Conservation (phyloP, 2,797 vertebrate genomes). For the Mastacembelus armatus region DNA sequence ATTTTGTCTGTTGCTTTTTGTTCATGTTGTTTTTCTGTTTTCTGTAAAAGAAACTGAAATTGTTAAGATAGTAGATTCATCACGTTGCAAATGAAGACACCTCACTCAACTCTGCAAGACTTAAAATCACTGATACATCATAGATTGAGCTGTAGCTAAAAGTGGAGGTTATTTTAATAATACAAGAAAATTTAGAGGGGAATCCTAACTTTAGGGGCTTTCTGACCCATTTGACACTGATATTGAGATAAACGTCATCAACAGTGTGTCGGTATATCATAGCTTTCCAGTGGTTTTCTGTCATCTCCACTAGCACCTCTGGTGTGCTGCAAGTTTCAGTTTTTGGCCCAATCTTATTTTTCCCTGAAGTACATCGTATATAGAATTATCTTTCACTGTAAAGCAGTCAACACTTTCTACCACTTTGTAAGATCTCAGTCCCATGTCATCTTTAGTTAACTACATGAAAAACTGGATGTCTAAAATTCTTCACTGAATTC, state of each 20-base stretch:
- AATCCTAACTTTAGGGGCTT: neutral
- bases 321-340: slow-evolving; percentile 22
- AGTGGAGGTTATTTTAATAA: too few relatives aligned
- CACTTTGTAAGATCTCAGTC: neutral
- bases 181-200: too few relatives aligned
- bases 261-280: slow-evolving; percentile 4
- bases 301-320: slow-evolving; percentile 22
- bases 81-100: neutral
- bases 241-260: slow-evolving; percentile 1
- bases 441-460: neutral
- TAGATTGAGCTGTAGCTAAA: neutral
- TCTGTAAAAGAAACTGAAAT: neutral
- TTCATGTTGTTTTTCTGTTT: neutral
- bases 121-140: neutral
- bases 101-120: neutral
- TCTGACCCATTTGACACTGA: neutral
- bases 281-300: slow-evolving; percentile 11
- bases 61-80: neutral
- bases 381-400: slow-evolving; percentile 1
- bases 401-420: neutral
- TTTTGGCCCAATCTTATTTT: slow-evolving; percentile 19
- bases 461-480: neutral
- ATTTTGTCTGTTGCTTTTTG: neutral
- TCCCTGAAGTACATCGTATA: slow-evolving; percentile 25
- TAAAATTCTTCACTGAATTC: too few relatives aligned